Percentiles rank a stretch among this genome's conserved stretches.
Conservation (phyloP, 2,888 invertebrate species). For the Euplagia quadripunctaria region DNA sequence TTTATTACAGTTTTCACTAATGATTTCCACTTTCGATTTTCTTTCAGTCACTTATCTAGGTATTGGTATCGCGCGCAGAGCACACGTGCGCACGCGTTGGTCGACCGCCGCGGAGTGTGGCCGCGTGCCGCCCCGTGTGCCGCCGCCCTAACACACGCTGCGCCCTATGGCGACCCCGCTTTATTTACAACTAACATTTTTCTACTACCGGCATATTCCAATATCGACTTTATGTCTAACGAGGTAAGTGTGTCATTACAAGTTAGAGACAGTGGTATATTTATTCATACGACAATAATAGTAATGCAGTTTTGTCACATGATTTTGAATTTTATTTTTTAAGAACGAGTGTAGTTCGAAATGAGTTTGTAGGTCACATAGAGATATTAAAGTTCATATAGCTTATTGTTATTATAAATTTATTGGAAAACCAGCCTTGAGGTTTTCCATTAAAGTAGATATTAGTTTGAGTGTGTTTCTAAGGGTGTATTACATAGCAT, state of each 20-base stretch:
- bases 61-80: slow-evolving; percentile 32
- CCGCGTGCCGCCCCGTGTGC: slow-evolving; percentile 81
- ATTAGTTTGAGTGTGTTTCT: slow-evolving; percentile 30
- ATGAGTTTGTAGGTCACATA: slow-evolving; percentile 30
- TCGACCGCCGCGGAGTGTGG: slow-evolving; percentile 81
- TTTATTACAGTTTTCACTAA: slow-evolving; percentile 18
- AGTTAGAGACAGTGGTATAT: slow-evolving; percentile 15
- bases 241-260: slow-evolving; percentile 24
- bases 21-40: slow-evolving; percentile 16
- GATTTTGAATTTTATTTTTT: slow-evolving; percentile 36
- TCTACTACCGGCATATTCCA: slow-evolving; percentile 21
- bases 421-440: slow-evolving; percentile 31
- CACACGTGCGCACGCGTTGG: slow-evolving; percentile 82
- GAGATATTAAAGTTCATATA: slow-evolving; percentile 38
- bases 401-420: background rate
- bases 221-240: slow-evolving; percentile 38
- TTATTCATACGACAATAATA: slow-evolving; percentile 16
- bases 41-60: slow-evolving; percentile 31
- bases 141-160: slow-evolving; percentile 60
- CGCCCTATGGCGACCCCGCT: slow-evolving; percentile 61
- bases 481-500: slow-evolving; percentile 58
- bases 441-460: slow-evolving; percentile 28
- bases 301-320: slow-evolving; percentile 26
- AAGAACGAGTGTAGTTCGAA: slow-evolving; percentile 16
- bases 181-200: slow-evolving; percentile 40